Base-by-base conservation (phyloP, 2,113 vertebrate genomes). In the Pantherophis guttatus region DNA sequence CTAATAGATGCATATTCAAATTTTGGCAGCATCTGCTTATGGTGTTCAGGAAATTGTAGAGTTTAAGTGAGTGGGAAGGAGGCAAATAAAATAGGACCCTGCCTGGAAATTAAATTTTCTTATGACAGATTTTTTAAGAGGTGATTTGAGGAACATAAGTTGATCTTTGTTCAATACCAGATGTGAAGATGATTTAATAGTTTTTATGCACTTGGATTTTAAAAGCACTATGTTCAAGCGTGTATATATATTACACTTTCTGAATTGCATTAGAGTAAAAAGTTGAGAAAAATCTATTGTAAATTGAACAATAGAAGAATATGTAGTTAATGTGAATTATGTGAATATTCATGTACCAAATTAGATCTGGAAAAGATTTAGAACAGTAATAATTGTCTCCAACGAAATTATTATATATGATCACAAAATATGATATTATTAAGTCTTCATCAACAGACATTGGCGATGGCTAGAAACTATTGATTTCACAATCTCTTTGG, bases 1-100 rank as follows among this genome's bases (percentile, higher is more conserved):
- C 94, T 97, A 97, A 95, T 95, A 94, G 95, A 95, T 89, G 97
- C 94, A 57, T 97, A 96, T 97, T 96, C 93, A 96, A 94, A 95
- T 57, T 90, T 96, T 93, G 87, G 88, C 95, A 97, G 96, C 93
- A 94, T 95, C 95, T 95, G 94, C 86, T 87, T 94, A 92, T 65
- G 91, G 91, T 94, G 88, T 95, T 92, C 90, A 96, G 94, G 94
- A 91, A 92, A 54, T 93, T 96, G 93, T 91, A 87, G 93, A 96
- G 87, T 93, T 95, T 94, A 91, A 91, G 92, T 9, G 93, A 93
- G 94, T 94, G 93, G 91, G 65, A 95, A 86, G 57, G 86, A 54
- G 92, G 55, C 29, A 89, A 86, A 8, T 65, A 87, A 87, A 96
- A 52, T 89, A 91, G 81, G 52, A 90, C 53, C 93, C 89, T 95